Conservation (phyloP, 2,888 invertebrate species). For the Aricia artaxerxes region DNA sequence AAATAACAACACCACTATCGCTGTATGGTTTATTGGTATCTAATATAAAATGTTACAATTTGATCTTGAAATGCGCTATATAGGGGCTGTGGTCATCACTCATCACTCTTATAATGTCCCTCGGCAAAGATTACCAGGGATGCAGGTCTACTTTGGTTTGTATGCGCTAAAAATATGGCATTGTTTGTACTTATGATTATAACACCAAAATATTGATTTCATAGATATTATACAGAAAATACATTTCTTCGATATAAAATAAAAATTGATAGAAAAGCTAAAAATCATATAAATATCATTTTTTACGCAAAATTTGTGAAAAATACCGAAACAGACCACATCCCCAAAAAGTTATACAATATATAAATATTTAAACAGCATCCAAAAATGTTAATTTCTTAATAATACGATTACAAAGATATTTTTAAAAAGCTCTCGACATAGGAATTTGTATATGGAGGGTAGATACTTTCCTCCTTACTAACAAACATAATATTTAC, state of each 20-base stretch:
- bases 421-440: background rate
- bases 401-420: constrained; percentile 14
- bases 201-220: background rate
- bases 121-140: background rate
- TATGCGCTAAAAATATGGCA: constrained; percentile 18
- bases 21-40: constrained; percentile 12
- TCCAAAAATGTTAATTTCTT: constrained; percentile 28
- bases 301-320: background rate
- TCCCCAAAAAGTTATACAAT: constrained; percentile 13
- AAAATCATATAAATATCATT: background rate
- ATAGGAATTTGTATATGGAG: background rate
- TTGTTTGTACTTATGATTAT: constrained; percentile 22
- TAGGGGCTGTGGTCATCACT: background rate
- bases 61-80: background rate
- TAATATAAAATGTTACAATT: constrained; percentile 21
- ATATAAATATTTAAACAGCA: constrained; percentile 24
- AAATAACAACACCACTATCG: background rate
- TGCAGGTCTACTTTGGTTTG: background rate
- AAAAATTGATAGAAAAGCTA: background rate
- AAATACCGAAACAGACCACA: background rate
- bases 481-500: background rate
- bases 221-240: background rate
- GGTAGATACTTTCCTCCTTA: background rate
- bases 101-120: background rate
- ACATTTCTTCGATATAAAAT: background rate